Evolutionary conservation across 1,140 invertebrate genomes (phyloP), one percentile per base, ranked within the genome.

Genomic region (Bombus pyrosoma): DNA sequence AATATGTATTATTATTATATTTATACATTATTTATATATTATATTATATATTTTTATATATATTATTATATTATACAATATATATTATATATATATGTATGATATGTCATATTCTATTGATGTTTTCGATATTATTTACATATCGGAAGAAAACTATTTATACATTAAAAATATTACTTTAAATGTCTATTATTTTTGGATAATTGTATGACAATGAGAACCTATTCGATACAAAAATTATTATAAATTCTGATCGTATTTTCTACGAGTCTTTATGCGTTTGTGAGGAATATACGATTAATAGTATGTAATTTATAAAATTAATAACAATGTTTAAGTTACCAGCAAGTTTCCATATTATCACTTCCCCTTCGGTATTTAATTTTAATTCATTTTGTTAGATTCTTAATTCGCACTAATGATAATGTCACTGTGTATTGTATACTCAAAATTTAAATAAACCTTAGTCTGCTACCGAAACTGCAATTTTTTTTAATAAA

Each of bases 371-470:
- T 75, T 59, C 59, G 59, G 5, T 79, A 34, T 76, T 75, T 75
- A 85, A 91, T 87, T 87, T 85, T 57, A 90, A 80, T 83, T 84
- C 84, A 86, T 92, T 91, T 91, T 82, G 86, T 86, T 77, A 83
- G 83, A 81, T 68, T 73, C 74, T 92, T 92, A 86, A 92, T 91
- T 94, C 92, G 90, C 91, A 93, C 91, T 94, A 94, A 94, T 88
- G 90, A 71, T 71, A 72, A 93, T 93, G 92, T 93, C 91, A 93
- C 89, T 92, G 92, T 93, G 91, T 93, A 94, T 93, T 93, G 93
- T 95, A 94, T 92, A 94, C 91, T 92, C 91, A 86, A 91, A 91
- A 93, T 94, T 92, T 87, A 93, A 95, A 95, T 94, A 95, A 95
- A 94, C 88, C 91, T 93, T 94, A 95, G 93, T 93, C 93, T 92